phyloP scores from a whole-genome alignment of 2,888 invertebrate genomes.

The Ormyrus labotus region DNA sequence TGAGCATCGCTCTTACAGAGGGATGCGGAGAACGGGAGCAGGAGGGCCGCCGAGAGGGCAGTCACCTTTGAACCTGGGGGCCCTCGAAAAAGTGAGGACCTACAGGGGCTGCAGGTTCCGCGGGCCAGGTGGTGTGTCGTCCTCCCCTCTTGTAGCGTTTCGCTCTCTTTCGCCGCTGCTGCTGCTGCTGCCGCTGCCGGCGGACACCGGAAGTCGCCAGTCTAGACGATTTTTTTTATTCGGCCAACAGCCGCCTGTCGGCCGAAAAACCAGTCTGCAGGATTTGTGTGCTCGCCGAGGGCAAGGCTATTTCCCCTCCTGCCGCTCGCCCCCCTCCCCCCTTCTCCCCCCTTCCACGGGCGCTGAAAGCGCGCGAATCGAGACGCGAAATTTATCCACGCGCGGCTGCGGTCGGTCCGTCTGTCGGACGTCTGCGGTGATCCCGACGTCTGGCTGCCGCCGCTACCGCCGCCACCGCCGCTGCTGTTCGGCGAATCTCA shows the following conservation, averaged over 20 bases:
- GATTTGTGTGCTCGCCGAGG: neutral
- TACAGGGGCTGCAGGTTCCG: constrained; percentile 51
- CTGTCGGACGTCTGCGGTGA: neutral
- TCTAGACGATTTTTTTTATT: constrained; percentile 69
- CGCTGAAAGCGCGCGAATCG: too few relatives aligned
- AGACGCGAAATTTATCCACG: constrained; percentile 32
- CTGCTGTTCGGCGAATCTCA: constrained; percentile 16
- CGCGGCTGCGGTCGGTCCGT: constrained; percentile 37
- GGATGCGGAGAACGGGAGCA: neutral
- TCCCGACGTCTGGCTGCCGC: neutral
- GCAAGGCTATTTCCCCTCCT: neutral
- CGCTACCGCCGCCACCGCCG: constrained; percentile 2
- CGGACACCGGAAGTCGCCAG: constrained; percentile 66
- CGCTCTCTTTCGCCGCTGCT: constrained; percentile 39
- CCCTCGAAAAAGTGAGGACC: constrained; percentile 26
- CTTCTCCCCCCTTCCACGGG: neutral
- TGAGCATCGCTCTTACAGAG: neutral
- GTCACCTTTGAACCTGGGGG: constrained; percentile 61
- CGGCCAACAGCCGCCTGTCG: constrained; percentile 19
- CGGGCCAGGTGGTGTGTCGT: constrained; percentile 62
- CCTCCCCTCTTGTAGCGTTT: constrained; percentile 5
- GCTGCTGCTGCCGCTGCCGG: constrained; percentile 10
- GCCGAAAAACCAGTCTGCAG: constrained; percentile 44
- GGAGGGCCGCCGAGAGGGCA: constrained; percentile 50
- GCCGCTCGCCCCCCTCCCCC: neutral